Conservation (phyloP, 1,140 invertebrate species). For the Papilio glaucus region DNA sequence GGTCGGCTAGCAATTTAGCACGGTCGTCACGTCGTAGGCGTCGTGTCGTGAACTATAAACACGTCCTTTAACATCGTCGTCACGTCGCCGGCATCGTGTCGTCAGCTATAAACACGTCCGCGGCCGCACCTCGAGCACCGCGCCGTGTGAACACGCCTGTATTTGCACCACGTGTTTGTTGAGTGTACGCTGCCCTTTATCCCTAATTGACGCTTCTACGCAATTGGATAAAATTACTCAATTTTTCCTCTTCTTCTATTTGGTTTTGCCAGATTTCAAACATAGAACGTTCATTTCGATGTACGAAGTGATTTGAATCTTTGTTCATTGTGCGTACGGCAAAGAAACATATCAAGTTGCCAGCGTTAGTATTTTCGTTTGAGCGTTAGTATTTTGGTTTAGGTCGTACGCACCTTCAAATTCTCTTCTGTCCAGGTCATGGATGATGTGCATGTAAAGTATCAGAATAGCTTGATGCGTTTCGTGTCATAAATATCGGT, state of each 20-base stretch:
- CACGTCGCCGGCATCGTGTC: constrained; percentile 25
- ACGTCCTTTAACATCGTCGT: constrained; percentile 14
- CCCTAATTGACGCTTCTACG: constrained; percentile 60
- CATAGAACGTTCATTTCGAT: not conserved
- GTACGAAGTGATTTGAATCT: not conserved
- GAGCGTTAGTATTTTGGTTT: no score
- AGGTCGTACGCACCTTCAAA: no score
- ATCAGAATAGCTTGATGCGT: no score
- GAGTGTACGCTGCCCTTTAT: constrained; percentile 61
- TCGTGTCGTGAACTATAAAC: constrained; percentile 24
- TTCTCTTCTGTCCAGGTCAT: no score
- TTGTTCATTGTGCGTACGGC: not conserved
- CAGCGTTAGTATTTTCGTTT: no score
- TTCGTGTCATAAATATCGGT: no score
- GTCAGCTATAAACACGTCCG: constrained; percentile 23
- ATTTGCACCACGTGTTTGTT: constrained; percentile 63
- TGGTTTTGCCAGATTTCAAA: not conserved
- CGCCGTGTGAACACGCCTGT: constrained; percentile 55
- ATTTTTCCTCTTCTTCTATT: constrained; percentile 8
- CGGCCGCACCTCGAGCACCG: constrained; percentile 43
- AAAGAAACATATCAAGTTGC: not conserved
- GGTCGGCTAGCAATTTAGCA: not conserved
- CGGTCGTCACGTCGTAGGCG: not conserved
- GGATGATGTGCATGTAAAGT: no score
- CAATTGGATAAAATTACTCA: constrained; percentile 37